Base-by-base conservation (phyloP, 2,113 vertebrate species). In the Nerophis lumbriciformis region DNA sequence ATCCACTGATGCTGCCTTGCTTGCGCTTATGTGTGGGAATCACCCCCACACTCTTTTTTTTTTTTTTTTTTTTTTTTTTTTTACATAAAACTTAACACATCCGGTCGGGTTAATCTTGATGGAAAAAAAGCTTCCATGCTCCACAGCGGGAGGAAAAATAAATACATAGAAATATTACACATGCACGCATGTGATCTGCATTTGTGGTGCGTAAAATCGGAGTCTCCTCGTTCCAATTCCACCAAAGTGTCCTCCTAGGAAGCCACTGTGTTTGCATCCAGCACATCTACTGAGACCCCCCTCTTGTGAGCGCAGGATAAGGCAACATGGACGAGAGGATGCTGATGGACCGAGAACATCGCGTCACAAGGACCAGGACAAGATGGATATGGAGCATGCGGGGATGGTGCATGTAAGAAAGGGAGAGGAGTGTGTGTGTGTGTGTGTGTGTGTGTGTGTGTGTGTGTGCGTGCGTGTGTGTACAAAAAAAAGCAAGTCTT, bases 191-290 rank as follows among this genome's bases (percentile, higher is more conserved):
- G 42, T 59, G 60, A 38, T 74, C 70, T 61, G 78, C 55, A 82
- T 77, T 60, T 77, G 77, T 78, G 79, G 81, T 85, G 86, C 84
- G 80, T 86, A 86, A 82, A 83, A 84, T 80, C 77, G 68, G 15
- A 65, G 59, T 56, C 45, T 78, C 70, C 28, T 65, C 58, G 28
- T 47, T 53, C 63, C 68, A 73, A 63, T 71, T 72, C 69, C 19
- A 58, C 52, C n/a, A 63, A 76, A 68, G 65, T 62, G 21, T 10
- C 56, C 28, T 53, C 62, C 50, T 15, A 2, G 48, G 38, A 61
- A 47, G 11, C 56, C 12, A 44, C 7, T 39, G 16, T 68, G 47
- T 58, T 53, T 66, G 60, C 45, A 47, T 56, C 59, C 53, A 51
- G 56, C 49, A 65, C 71, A 78, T 35, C 36, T 66, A 62, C 51